Base-by-base conservation (phyloP, 2,888 invertebrate species). In the Andricus curvator region DNA sequence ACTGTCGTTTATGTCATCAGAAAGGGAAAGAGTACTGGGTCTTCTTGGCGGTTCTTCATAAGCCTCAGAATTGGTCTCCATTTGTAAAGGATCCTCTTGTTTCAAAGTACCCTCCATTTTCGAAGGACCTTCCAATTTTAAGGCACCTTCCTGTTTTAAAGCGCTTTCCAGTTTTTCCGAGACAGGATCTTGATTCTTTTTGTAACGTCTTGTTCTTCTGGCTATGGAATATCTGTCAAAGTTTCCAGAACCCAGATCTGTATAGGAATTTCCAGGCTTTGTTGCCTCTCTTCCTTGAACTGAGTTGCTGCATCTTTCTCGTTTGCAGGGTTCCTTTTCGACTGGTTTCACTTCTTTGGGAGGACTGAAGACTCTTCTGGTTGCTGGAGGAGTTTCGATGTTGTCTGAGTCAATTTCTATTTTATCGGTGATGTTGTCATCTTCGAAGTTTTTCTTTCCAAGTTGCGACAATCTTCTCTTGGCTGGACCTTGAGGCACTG, bases 361-460 rank as follows among this genome's bases (percentile, higher is more conserved):
- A 3, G 95, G 94, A 80, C 94, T 95, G 89, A 96, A 95, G 44
- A 95, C 93, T 86, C 96, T 95, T 80, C 97, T 94, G 25, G 96
- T 96, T 0, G 96, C 96, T 8, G 98, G 97, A 29, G 98, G 97
- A 2, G 98, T 98, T 93, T 98, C 97, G 51, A 98, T 96, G 88
- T 98, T 98, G 87, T 98, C 98, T 4, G 97, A 97, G 91, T 98
- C 98, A 64, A 98, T 97, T 90, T 97, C 97, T 17, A 96, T 95
- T 90, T 96, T 96, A 87, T 96, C 96, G 25, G 94, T 94, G 56
- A 74, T 74, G 22, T 88, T 88, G 51, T 91, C 85, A 82, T 86
- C 86, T 0, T 88, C 88, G 15, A 78, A 77, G 41, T 83, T 81
- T 83, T 87, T 86, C 85, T 85, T 84, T 79, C 88, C 78, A 17